A percentile compares a stretch with the other conserved stretches of the same genome.
Conservation (phyloP, 2,888 invertebrate genomes). For the Caprella mutica region DNA sequence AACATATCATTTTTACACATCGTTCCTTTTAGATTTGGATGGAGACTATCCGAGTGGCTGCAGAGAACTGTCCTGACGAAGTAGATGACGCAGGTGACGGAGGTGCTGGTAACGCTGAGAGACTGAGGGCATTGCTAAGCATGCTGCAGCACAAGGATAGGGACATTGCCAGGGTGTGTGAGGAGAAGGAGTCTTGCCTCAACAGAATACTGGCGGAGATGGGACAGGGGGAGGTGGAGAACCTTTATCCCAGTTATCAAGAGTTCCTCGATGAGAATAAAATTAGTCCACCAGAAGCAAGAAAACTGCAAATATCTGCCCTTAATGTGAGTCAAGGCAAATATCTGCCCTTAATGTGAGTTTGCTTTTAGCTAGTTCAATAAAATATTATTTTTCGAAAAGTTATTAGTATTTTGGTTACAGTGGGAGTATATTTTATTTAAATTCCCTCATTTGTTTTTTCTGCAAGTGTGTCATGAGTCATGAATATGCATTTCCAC, state of each 20-base stretch:
- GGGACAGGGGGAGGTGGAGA: conserved; percentile 47
- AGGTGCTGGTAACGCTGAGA: conserved; percentile 65
- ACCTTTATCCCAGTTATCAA: conserved; percentile 40
- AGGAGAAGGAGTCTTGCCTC: conserved; percentile 70
- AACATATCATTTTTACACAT: too few relatives aligned
- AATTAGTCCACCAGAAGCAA: conserved; percentile 40
- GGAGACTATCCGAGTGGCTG: conserved; percentile 51
- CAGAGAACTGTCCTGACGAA: conserved; percentile 72
- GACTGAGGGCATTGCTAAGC: conserved; percentile 70
- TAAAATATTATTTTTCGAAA: not conserved
- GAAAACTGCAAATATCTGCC: conserved; percentile 37
- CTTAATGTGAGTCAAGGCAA: conserved; percentile 36
- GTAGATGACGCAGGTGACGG: conserved; percentile 60
- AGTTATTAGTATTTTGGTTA: not conserved
- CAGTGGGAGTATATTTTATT: not conserved
- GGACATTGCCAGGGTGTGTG: conserved; percentile 70
- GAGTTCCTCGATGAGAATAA: conserved; percentile 48
- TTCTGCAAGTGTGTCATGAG: too few relatives aligned
- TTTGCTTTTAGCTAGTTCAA: too few relatives aligned
- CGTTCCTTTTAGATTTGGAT: too few relatives aligned
- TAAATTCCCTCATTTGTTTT: too few relatives aligned
- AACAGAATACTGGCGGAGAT: conserved; percentile 57
- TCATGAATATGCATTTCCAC: too few relatives aligned
- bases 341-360: too few relatives aligned
- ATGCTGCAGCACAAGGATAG: conserved; percentile 75